Percentiles rank a stretch among this genome's conserved stretches.
Evolutionary conservation across 1,140 invertebrate species (phyloP).

Genomic region (Zaprionus lachaisei): DNA sequence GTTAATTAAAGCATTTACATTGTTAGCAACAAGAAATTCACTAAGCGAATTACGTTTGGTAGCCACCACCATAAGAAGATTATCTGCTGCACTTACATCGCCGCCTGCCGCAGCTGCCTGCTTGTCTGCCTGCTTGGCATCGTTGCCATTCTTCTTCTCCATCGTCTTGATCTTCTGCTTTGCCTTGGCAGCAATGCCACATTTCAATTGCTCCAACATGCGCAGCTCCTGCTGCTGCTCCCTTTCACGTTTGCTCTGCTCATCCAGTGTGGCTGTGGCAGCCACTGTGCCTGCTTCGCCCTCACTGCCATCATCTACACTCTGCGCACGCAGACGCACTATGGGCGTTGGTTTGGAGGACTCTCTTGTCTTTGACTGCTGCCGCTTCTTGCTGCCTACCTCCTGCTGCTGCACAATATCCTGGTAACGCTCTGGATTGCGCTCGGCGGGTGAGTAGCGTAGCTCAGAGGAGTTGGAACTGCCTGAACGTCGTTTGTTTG

Average conservation of each 20-base stretch:
- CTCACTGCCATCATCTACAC: slow-evolving; percentile 86
- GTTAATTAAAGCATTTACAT: slow-evolving; percentile 79
- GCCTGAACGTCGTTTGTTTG: slow-evolving; percentile 46
- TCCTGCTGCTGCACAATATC: slow-evolving; percentile 85
- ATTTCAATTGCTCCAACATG: slow-evolving; percentile 87
- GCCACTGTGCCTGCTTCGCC: slow-evolving; percentile 65
- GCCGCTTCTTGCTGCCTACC: slow-evolving; percentile 37
- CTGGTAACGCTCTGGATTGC: slow-evolving; percentile 87
- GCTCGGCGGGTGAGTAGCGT: slow-evolving; percentile 88
- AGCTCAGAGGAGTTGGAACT: slow-evolving; percentile 82
- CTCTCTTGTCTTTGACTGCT: slow-evolving; percentile 39
- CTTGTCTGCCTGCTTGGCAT: slow-evolving; percentile 49
- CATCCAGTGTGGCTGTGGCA: slow-evolving; percentile 55
- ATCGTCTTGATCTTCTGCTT: slow-evolving; percentile 85
- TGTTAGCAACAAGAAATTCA: slow-evolving; percentile 83
- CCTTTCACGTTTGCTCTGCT: slow-evolving; percentile 64
- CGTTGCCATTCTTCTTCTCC: slow-evolving; percentile 85
- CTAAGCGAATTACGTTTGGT: slow-evolving; percentile 81
- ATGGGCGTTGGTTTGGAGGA: slow-evolving; percentile 84
- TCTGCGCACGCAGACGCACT: slow-evolving; percentile 88
- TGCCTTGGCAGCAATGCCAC: slow-evolving; percentile 88
- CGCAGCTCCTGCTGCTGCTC: slow-evolving; percentile 86
- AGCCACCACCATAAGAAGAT: slow-evolving; percentile 34
- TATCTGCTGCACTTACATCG: slow-evolving; percentile 72
- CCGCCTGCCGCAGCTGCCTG: slow-evolving; percentile 34